Evolutionary conservation across 2,113 vertebrate genomes (phyloP), one percentile per base, ranked within the genome.

Genomic region (Phaethornis superciliosus): DNA sequence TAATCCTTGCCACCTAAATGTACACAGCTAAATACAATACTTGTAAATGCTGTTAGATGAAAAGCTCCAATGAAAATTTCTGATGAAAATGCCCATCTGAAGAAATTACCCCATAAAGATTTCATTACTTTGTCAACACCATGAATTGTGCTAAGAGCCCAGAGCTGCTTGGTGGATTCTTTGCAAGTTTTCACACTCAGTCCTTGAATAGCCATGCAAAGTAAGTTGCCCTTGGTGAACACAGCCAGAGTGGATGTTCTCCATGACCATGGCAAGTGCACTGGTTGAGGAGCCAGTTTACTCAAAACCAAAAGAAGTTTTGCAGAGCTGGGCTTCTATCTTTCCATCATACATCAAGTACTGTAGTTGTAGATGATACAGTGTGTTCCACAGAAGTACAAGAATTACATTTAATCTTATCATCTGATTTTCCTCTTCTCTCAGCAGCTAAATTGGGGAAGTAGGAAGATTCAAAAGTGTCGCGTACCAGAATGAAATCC

Each of bases 381-480:
- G 56, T 23, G 10, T 7, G 11, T 46, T 9, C 44, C 8, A 4
- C 0, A 2, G 33, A 62, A 47, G 28, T 40, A 26, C 60, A 37
- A 54, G 51, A 52, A 74, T 52, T 69, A 13, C 1, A 11, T 5
- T 26, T 35, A n/a, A 62, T 58, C 35, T 59, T 44, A 42, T 1
- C 42, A 59, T 63, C 20, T 44, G 0, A 8, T 42, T 47, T 64
- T 81, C 19, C 49, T 85, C 44, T 83, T 75, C 20, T 92, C 27
- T 77, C 22, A 86, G 28, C 58, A 97, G 96, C 84, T 81, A 64
- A 95, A 49, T 4, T 94, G 77, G 77, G 37, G 28, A 90, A 58
- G 9, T 76, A 62, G 20, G 68, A 93, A 58, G 84, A 94, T 24
- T 23, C 7, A 1, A 19, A 85, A 42, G n/a, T 8, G 15, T 76